Evolutionary conservation across 1,140 invertebrate species (phyloP).

Genomic region (Hylaeus anthracinus): DNA sequence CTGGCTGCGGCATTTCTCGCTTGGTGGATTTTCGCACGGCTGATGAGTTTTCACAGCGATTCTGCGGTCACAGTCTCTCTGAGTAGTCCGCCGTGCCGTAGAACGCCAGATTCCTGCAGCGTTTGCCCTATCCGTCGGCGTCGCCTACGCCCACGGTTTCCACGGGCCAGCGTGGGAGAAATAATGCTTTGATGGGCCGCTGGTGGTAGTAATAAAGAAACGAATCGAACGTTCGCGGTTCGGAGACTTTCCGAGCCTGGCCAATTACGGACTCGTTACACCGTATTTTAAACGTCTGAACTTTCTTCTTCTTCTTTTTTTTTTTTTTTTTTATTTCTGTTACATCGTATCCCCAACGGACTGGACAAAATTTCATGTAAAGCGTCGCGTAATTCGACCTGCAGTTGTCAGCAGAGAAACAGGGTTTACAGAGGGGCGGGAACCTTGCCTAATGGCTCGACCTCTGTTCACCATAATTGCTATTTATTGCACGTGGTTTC

Average conservation of each 20-base stretch:
- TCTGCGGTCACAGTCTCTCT: slow-evolving; percentile 66
- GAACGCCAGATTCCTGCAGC: slow-evolving; percentile 37
- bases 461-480: too few relatives aligned
- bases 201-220: slow-evolving; percentile 17
- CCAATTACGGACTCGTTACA: too few relatives aligned
- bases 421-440: not conserved
- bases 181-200: slow-evolving; percentile 32
- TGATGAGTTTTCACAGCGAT: slow-evolving; percentile 76
- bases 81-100: slow-evolving; percentile 49
- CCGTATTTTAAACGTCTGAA: too few relatives aligned
- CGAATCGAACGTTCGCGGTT: not conserved
- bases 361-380: too few relatives aligned
- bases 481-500: too few relatives aligned
- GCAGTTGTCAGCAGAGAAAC: too few relatives aligned
- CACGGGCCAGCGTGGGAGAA: slow-evolving; percentile 37
- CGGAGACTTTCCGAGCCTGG: not conserved
- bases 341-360: too few relatives aligned
- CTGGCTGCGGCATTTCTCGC: slow-evolving; percentile 45
- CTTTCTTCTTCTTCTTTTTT: too few relatives aligned
- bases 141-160: slow-evolving; percentile 19
- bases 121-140: slow-evolving; percentile 10
- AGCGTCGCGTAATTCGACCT: too few relatives aligned
- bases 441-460: not conserved
- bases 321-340: too few relatives aligned
- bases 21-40: slow-evolving; percentile 72